Conservation (phyloP, 2,797 vertebrate genomes). For the Thalassophryne amazonica region DNA sequence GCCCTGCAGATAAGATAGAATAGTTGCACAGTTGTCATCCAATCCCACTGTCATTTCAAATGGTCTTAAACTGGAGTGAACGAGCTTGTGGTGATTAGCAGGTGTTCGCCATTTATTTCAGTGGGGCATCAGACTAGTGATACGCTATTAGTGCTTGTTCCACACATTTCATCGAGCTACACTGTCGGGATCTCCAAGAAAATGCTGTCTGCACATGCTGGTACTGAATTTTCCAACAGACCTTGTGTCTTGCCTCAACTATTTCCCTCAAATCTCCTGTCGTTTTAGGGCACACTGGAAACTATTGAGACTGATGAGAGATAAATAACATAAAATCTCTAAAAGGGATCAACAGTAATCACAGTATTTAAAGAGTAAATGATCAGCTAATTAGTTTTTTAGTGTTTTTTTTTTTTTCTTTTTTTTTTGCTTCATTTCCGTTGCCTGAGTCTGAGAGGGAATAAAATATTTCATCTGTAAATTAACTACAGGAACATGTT, state of each 20-base stretch:
- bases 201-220: background rate
- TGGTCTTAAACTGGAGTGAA: constrained; percentile 15
- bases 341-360: background rate
- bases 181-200: background rate
- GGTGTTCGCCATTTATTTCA: constrained; percentile 8
- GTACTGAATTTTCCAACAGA: background rate
- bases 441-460: too few relatives aligned
- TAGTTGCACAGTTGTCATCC: constrained; percentile 4
- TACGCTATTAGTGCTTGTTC: background rate
- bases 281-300: background rate
- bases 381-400: too few relatives aligned
- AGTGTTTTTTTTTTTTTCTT: too few relatives aligned
- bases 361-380: too few relatives aligned
- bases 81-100: constrained; percentile 13
- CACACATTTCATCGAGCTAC: background rate
- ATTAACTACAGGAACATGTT: background rate
- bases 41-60: constrained; percentile 15
- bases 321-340: background rate
- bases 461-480: background rate
- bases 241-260: background rate
- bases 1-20: background rate
- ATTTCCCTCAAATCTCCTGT: background rate
- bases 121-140: background rate
- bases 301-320: background rate
- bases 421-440: too few relatives aligned